These are phyloP conservation scores for Cryptops parisi DNA, from an alignment of 2,888 invertebrate species.

Conservation along the genomic window DNA sequence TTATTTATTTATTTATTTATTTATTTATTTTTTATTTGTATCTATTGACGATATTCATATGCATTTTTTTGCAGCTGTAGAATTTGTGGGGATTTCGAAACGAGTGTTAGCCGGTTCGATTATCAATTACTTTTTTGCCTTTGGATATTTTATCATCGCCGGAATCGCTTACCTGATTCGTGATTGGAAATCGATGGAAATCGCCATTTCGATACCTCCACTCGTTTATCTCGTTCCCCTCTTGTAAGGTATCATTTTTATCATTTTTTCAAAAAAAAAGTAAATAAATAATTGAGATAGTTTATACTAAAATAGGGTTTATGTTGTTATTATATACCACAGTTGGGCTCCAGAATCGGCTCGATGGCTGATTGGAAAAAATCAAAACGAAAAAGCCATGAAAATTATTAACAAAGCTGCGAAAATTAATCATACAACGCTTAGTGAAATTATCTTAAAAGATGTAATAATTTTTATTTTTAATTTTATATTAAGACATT, in stretches of 20 bases:
- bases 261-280: no score
- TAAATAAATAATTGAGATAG: no score
- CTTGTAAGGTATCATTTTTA: no score
- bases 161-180: neutral
- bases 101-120: neutral
- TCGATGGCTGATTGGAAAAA: conserved; percentile 1
- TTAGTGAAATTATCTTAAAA: neutral
- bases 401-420: conserved; percentile 3
- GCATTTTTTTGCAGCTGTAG: conserved; percentile 7
- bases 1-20: no score
- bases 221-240: no score
- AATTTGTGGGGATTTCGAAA: conserved; percentile 2
- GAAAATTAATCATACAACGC: neutral
- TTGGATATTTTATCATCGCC: neutral
- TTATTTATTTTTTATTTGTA: no score
- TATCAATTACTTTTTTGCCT: conserved; percentile 3
- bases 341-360: conserved; percentile 12
- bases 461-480: no score
- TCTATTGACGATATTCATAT: no score
- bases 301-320: no score
- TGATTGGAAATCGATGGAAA: conserved; percentile 1
- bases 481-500: no score
- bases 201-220: conserved; percentile 2
- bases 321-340: no score
- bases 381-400: conserved; percentile 1